Evolutionary conservation across 1,140 invertebrate species (phyloP), one percentile per base, ranked within the genome.

Genomic region (Orchestia grillus): DNA sequence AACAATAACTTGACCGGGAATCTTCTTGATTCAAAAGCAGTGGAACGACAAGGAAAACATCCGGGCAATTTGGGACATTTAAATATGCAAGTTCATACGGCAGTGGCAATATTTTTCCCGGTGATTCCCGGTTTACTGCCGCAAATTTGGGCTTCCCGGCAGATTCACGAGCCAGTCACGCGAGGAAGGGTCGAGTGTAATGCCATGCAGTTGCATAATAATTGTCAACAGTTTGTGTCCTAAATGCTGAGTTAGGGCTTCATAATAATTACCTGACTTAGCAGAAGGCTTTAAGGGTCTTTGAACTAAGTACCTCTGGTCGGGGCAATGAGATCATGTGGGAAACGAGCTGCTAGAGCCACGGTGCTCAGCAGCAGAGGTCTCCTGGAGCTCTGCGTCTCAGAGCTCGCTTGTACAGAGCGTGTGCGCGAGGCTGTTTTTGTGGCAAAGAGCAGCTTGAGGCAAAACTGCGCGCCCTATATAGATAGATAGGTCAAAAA

Each of bases 291-390:
- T 91, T 91, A 91, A 91, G 41, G 41, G 88, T 91, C 88, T 91
- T 91, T 91, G 88, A 91, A 91, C 28, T 91, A 91, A 91, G 88
- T 91, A 91, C 88, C 42, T 91, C 88, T 91, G 88, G 88, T 43
- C 41, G 88, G 42, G 40, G 44, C 36, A 47, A 94, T 94, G 44
- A 15, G 92, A 45, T 45, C 3, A 16, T 94, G 44, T 44, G 19
- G 6, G 44, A 94, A 47, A 94, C 43, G 43, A 43, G 41, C 15
- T 90, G n/a, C 3, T 42, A 42, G 88, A 90, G 62, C 36, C 11
- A 90, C 41, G 88, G 43, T 90, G 43, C 36, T 4, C 41, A 42
- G 43, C 8, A 15, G 36, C n/a, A 42, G 88, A 42, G 41, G 43
- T 90, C n/a, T n/a, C n/a, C n/a, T 90, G 15, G 88, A 90, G 28